A percentile compares a stretch with the other conserved stretches of the same genome.
These are phyloP conservation scores for Drosophila anomalata DNA, from an alignment of 2,888 invertebrate species.

Conservation along the genomic window DNA sequence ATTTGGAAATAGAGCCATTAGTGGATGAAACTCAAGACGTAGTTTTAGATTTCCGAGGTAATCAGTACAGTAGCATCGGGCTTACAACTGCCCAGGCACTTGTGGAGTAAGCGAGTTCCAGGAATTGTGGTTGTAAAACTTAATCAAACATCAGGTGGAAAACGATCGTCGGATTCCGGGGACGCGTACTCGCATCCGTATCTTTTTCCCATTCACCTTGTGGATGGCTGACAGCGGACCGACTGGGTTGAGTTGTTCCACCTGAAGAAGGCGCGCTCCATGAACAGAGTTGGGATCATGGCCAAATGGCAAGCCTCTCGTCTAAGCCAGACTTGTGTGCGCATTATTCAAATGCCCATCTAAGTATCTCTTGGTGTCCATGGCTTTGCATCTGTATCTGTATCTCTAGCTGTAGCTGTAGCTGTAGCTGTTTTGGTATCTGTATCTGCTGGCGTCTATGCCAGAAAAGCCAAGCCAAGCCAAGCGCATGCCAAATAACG, in stretches of 20 bases:
- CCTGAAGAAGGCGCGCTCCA: conserved; percentile 43
- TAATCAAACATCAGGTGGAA: conserved; percentile 31
- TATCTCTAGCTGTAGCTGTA: conserved; percentile 8
- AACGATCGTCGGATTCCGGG: conserved; percentile 17
- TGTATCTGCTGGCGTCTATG: conserved; percentile 26
- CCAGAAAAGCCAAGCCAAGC: conserved; percentile 39
- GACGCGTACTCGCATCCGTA: conserved; percentile 20
- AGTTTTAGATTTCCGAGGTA: neutral
- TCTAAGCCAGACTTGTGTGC: conserved; percentile 46
- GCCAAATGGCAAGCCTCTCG: conserved; percentile 47
- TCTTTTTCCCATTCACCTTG: conserved; percentile 34
- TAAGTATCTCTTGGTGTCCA: conserved; percentile 54
- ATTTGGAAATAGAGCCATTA: neutral
- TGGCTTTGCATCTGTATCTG: conserved; percentile 17
- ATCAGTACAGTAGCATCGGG: conserved; percentile 21
- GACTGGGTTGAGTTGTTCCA: conserved; percentile 26
- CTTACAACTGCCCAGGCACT: conserved; percentile 6
- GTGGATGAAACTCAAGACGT: neutral
- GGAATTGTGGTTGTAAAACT: conserved; percentile 28
- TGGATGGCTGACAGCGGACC: conserved; percentile 26
- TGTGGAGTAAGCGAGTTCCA: neutral
- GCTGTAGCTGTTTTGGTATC: conserved; percentile 24
- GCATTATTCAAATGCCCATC: conserved; percentile 76
- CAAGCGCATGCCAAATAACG: conserved; percentile 42
- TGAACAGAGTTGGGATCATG: conserved; percentile 44